A percentile compares a stretch with the other conserved stretches of the same genome.
These are phyloP conservation scores for Megalonaias nervosa DNA, from an alignment of 1,140 invertebrate species.

Conservation along the genomic window DNA sequence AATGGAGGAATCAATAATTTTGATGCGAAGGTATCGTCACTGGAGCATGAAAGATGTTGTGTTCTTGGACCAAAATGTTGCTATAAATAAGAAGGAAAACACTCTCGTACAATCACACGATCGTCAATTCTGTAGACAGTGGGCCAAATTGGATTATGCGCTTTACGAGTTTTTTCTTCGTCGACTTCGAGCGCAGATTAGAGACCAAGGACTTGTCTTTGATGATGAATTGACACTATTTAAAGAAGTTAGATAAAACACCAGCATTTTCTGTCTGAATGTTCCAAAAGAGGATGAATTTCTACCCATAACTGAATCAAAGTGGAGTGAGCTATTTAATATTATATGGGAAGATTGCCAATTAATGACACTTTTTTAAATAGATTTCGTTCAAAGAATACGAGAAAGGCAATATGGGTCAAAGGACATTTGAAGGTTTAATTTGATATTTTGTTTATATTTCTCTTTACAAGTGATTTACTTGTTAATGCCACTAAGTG, in stretches of 20 bases:
- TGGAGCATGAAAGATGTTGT: slow-evolving; percentile 45
- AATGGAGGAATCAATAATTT: slow-evolving; percentile 47
- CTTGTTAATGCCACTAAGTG: too few species aligned
- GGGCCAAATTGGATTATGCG: slow-evolving; percentile 10
- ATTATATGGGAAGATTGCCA: slow-evolving; percentile 15
- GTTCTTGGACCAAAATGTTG: slow-evolving; percentile 35
- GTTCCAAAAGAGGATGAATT: background rate
- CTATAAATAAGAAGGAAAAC: background rate
- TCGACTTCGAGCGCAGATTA: slow-evolving; percentile 6
- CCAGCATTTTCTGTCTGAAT: slow-evolving; percentile 6
- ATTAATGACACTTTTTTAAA: slow-evolving; percentile 5
- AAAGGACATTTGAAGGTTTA: slow-evolving; percentile 6
- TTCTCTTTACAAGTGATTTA: too few species aligned
- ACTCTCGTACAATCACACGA: slow-evolving; percentile 4
- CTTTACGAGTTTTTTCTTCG: slow-evolving; percentile 14
- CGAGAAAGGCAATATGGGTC: slow-evolving; percentile 16
- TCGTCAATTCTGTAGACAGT: slow-evolving; percentile 1
- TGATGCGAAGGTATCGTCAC: slow-evolving; percentile 36
- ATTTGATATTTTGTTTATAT: too few species aligned
- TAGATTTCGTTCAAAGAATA: slow-evolving; percentile 13
- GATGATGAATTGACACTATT: slow-evolving; percentile 4
- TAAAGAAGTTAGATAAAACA: slow-evolving; percentile 3
- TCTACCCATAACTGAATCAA: slow-evolving; percentile 3
- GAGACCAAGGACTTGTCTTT: slow-evolving; percentile 6
- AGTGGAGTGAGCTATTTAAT: slow-evolving; percentile 7